Evolutionary conservation across 2,797 vertebrate genomes (phyloP).

Genomic region (Danio jaintianensis): DNA sequence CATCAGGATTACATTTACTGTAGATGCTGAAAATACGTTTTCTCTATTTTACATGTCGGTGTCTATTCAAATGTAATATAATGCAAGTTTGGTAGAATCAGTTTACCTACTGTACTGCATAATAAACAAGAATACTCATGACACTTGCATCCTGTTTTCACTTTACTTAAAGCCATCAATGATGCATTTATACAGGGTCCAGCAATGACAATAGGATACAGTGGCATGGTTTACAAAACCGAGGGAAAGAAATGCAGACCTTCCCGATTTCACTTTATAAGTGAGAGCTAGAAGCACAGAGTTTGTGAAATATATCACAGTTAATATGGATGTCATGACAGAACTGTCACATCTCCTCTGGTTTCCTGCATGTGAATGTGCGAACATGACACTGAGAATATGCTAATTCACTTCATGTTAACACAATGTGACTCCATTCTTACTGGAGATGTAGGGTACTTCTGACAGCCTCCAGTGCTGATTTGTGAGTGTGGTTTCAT

Average conservation of each 20-base stretch:
- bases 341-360: conserved; percentile 40
- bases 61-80: too few relatives aligned
- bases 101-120: too few relatives aligned
- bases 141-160: too few relatives aligned
- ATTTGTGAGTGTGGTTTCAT: not conserved
- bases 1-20: too few relatives aligned
- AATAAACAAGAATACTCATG: too few relatives aligned
- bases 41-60: too few relatives aligned
- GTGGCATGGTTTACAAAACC: conserved; percentile 24
- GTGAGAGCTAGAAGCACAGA: not conserved
- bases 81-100: too few relatives aligned
- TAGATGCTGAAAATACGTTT: too few relatives aligned
- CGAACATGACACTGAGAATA: conserved; percentile 37
- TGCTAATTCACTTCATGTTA: conserved; percentile 57
- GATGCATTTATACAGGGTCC: conserved; percentile 27
- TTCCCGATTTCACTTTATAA: conserved; percentile 12
- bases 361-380: conserved; percentile 35
- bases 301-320: conserved; percentile 20
- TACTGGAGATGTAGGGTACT: conserved; percentile 11
- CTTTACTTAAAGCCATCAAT: not conserved
- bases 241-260: conserved; percentile 13
- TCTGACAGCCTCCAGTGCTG: conserved; percentile 38
- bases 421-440: conserved; percentile 35
- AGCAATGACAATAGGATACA: conserved; percentile 32
- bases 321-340: conserved; percentile 45